A percentile compares a stretch with the other conserved stretches of the same genome.
These are phyloP conservation scores for Apogon hyalosoma DNA, from an alignment of 2,797 vertebrate genomes.

Conservation along the genomic window DNA sequence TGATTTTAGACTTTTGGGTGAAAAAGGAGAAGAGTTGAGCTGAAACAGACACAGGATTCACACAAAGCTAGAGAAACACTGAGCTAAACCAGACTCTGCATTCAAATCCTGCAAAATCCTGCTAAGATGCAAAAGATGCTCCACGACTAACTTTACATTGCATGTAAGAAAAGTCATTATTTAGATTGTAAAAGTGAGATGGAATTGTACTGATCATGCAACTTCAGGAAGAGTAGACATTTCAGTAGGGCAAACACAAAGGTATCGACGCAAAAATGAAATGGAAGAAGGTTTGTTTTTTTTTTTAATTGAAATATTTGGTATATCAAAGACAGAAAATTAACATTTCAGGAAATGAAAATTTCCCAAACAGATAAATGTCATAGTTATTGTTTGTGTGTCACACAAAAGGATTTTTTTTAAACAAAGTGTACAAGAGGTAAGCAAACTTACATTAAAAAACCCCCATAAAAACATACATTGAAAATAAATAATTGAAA, in stretches of 20 bases:
- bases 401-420: no score
- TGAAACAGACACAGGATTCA: constrained; percentile 14
- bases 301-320: not conserved
- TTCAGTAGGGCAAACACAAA: not conserved
- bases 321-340: no score
- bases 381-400: no score
- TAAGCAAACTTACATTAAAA: no score
- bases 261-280: no score
- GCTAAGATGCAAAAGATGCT: no score
- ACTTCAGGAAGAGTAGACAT: not conserved
- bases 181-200: not conserved
- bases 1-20: constrained; percentile 7
- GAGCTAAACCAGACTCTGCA: not conserved
- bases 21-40: constrained; percentile 13
- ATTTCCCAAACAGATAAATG: no score
- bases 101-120: no score
- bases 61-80: not conserved
- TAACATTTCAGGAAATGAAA: no score
- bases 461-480: no score
- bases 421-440: no score
- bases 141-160: not conserved
- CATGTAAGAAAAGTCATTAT: not conserved
- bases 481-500: no score
- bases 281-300: not conserved
- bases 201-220: not conserved